Base-by-base conservation (phyloP, 2,113 vertebrate genomes). In the Odocoileus virginianus region DNA sequence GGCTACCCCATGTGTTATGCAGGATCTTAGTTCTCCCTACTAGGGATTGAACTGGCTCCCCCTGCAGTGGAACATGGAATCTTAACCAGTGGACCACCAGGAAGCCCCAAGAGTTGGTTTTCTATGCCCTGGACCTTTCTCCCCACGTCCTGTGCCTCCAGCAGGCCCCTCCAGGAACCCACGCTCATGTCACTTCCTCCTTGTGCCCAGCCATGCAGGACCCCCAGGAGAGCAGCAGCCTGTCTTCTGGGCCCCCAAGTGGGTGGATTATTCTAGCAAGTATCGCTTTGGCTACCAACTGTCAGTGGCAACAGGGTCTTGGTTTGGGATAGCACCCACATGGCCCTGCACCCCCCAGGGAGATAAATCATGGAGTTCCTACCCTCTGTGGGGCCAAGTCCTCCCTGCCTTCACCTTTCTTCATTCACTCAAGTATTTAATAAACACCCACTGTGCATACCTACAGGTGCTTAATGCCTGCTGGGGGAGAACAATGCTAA, bases 241-340 rank as follows among this genome's bases (percentile, higher is more conserved):
- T 14, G 97, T 99, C 50, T 97, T 99, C 90, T 99, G 99, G 99
- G 99, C 99, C 79, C 99, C 99, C 21, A 99, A 99, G 97, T 99
- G 99, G 99, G 99, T 99, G 5, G 99, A 99, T 89, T 99, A 99
- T 92, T 99, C 99, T 55, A 99, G 99, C 98, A 99, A 99, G 97
- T 99, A 99, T 0, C 99, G 99, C 28, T 99, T 99, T 55, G 99
- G 99, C 92, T 99, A 99, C 98, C 99, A 99, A 97, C 99, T 99
- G 11, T 99, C 99, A 98, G 99, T 91, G 99, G 98, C 54, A 99
- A 99, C 0, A 99, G 99, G 0, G 99, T 99, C 54, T 98, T 99
- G 30, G 99, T 99, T 94, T 98, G 99, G 2, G 99, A 99, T 14
- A 99, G 99, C 71, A 99, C 99, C 21, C 99, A 99, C 95, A 97